Base-by-base conservation (phyloP, 30 jellyfish, hydroid and myxozoan genomes). In the Turritopsis rubra region DNA sequence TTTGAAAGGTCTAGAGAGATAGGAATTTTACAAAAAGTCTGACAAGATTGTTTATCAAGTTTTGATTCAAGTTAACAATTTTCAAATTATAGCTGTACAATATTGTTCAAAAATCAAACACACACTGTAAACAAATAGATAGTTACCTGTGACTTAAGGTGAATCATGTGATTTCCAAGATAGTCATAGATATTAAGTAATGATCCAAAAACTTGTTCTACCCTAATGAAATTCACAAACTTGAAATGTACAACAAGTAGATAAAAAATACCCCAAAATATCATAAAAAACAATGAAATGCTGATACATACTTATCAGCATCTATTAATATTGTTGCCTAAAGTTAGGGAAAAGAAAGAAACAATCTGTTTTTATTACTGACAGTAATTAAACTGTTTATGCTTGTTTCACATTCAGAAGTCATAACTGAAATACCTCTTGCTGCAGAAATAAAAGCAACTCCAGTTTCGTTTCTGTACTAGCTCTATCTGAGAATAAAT, bases 161-260 rank as follows among this genome's bases (percentile, higher is more conserved):
- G 19, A 27, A 68, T 68, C 77, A 68, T n/a, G 21, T 68, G 77
- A 68, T 9, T 68, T 68, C 77, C 77, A 7, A 1, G 77, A 68
- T 68, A 68, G 77, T 22, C 31, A 27, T 68, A 68, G 0, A 68
- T 68, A 68, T 68, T 68, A 27, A 68, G 77, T n/a, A 68, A 27
- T n/a, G 77, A 68, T n/a, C 77, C 77, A 68, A 68, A 68, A 27
- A 68, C 77, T 68, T 68, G 77, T 22, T 68, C 77, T 9, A 27
- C 77, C 28, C 77, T 68, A 68, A 68, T 41, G 60, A 41, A 3
- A 41, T 13, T n/a, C n/a, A n/a, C n/a, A n/a, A n/a, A n/a, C n/a
- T n/a, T n/a, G n/a, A n/a, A n/a, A n/a, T n/a, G n/a, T n/a, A n/a
- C n/a, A n/a, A n/a, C n/a, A n/a, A n/a, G n/a, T n/a, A n/a, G n/a